Base-by-base conservation (phyloP, 2,113 vertebrate genomes). In the Percina caprodes region DNA sequence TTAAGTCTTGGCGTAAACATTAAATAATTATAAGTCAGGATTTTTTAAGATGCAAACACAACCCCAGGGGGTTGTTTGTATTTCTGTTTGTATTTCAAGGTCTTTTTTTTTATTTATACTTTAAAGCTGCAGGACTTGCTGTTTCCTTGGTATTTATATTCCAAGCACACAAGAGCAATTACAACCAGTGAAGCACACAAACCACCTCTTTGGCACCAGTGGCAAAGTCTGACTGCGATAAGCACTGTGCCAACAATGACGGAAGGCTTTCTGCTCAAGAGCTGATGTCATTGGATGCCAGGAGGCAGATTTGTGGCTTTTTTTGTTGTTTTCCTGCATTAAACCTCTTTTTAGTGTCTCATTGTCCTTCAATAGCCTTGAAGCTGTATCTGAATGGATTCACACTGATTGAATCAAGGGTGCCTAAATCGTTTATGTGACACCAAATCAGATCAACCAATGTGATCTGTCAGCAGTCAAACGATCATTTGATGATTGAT, bases 221-320 rank as follows among this genome's bases (percentile, higher is more conserved):
- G 86, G 83, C 90, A 88, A 91, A 92, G 91, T 94, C 90, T 92
- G 87, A 87, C 83, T 86, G 67, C 45, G 92, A 95, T 95, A 95
- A 92, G 93, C 89, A 46, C 12, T 0, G 4, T 45, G 92, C 92
- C 92, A 95, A 74, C 59, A 19, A 89, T 95, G 92, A 94, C 88
- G 66, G 79, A 79, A 93, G 71, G 19, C 54, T 69, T 85, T 86
- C 81, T 70, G 60, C 69, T 54, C 23, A 0, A 16, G 14, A 78
- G 60, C 39, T 92, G 82, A 90, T 85, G 86, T 93, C 91, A 92
- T 59, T 7, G 45, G 19, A 26, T 52, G 51, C 65, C 69, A 59
- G 61, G 39, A 79, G 80, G 51, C 68, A 70, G 23, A 82, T 84
- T 63, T 85, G 62, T 66, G 68, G 26, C 30, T 8, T 30, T 16